A percentile compares a stretch with the other conserved stretches of the same genome.
phyloP scores from a whole-genome alignment of 2,888 invertebrate genomes.

The Amblyjoppa fuscipennis region DNA sequence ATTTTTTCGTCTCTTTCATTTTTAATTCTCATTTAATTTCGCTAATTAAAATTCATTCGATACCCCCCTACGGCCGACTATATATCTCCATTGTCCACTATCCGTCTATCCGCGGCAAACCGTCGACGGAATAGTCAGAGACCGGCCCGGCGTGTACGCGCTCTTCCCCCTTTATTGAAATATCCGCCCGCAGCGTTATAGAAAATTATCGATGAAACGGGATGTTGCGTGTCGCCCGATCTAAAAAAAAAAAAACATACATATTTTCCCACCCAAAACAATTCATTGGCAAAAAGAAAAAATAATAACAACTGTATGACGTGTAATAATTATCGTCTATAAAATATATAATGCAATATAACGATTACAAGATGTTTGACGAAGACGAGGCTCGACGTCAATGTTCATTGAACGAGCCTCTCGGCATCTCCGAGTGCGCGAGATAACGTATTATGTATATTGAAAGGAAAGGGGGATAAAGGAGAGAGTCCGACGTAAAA shows the following conservation, averaged over 20 bases:
- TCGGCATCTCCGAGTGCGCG: slow-evolving; percentile 28
- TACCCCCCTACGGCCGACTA: slow-evolving; percentile 18
- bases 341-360: neutral
- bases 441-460: slow-evolving; percentile 30
- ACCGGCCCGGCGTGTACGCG: slow-evolving; percentile 53
- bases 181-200: slow-evolving; percentile 85
- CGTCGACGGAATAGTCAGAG: slow-evolving; percentile 74
- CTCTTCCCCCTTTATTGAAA: slow-evolving; percentile 84
- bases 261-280: neutral
- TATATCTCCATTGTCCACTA: slow-evolving; percentile 32
- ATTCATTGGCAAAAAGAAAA: slow-evolving; percentile 31
- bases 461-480: slow-evolving; percentile 29
- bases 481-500: slow-evolving; percentile 74
- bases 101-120: slow-evolving; percentile 52
- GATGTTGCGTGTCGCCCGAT: slow-evolving; percentile 63
- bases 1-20: slow-evolving; percentile 70
- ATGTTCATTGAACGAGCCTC: slow-evolving; percentile 41
- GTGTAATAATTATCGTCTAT: no score
- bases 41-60: slow-evolving; percentile 17
- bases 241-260: slow-evolving; percentile 11
- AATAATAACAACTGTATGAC: slow-evolving; percentile 52
- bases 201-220: slow-evolving; percentile 84
- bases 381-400: slow-evolving; percentile 45
- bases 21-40: slow-evolving; percentile 62
- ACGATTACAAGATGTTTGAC: slow-evolving; percentile 35